A percentile compares a stretch with the other conserved stretches of the same genome.
Evolutionary conservation across 2,888 invertebrate genomes (phyloP).

Genomic region (Chrysomela aeneicollis): DNA sequence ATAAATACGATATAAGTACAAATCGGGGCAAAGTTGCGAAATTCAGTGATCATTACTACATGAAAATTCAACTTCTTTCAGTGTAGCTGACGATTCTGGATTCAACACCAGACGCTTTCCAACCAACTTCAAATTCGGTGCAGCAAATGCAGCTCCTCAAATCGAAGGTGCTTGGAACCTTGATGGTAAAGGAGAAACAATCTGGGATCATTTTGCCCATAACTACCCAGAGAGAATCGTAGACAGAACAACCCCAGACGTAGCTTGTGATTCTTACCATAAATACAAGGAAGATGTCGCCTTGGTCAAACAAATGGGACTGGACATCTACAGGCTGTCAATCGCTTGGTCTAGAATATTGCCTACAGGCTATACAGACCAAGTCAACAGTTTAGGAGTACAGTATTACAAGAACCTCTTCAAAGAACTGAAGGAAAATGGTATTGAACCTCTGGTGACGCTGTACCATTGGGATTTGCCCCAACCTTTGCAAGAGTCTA

Average conservation of each 20-base stretch:
- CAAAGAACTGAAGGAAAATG: slow-evolving; percentile 23
- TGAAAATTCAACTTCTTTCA: not conserved
- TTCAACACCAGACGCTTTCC: slow-evolving; percentile 37
- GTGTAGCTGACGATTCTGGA: slow-evolving; percentile 16
- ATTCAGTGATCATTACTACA: no score
- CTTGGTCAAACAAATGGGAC: slow-evolving; percentile 66
- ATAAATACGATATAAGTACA: no score
- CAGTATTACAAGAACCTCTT: slow-evolving; percentile 41
- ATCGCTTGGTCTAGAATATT: slow-evolving; percentile 57
- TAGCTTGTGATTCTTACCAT: slow-evolving; percentile 74
- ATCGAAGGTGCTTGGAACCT: slow-evolving; percentile 50
- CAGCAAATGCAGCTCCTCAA: slow-evolving; percentile 52
- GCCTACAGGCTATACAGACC: slow-evolving; percentile 65
- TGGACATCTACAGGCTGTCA: slow-evolving; percentile 61
- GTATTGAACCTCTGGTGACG: slow-evolving; percentile 33
- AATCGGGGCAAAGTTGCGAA: no score
- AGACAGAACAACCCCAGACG: slow-evolving; percentile 64
- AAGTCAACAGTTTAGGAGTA: slow-evolving; percentile 62
- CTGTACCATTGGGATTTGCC: slow-evolving; percentile 39
- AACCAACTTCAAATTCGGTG: slow-evolving; percentile 43
- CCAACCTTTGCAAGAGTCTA: slow-evolving; percentile 53
- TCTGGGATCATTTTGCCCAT: slow-evolving; percentile 39
- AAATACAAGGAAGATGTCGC: slow-evolving; percentile 69
- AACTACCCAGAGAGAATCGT: slow-evolving; percentile 24
- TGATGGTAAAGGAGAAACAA: slow-evolving; percentile 47